Conservation (phyloP, 2,113 vertebrate species). For the Stomatorhinus ivindoensis region DNA sequence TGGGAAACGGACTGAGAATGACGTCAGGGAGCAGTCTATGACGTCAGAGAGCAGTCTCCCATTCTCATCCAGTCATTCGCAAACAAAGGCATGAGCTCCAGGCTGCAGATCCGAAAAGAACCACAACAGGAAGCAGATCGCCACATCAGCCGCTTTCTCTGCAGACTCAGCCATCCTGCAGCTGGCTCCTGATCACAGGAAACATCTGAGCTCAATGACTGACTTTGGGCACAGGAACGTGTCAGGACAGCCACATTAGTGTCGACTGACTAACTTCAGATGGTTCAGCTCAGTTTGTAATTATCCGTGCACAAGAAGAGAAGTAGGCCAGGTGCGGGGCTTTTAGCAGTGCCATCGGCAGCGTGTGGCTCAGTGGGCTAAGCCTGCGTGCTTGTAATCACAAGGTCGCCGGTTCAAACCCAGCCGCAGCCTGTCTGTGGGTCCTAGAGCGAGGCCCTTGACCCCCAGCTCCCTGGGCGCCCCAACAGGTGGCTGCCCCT, state of each 20-base stretch:
- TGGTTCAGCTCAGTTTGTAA: background rate
- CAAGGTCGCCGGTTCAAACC: too few relatives aligned
- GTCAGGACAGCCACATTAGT: background rate
- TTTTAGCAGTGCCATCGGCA: background rate
- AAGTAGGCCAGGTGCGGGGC: background rate
- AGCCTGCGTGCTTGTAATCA: too few relatives aligned
- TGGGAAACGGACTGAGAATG: background rate
- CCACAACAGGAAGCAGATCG: background rate
- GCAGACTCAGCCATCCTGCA: background rate
- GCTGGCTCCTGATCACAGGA: background rate
- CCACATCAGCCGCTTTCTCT: background rate
- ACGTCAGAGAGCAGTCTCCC: background rate
- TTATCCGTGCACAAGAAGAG: background rate
- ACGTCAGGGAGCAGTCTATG: background rate
- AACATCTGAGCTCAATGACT: background rate
- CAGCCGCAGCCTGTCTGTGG: too few relatives aligned
- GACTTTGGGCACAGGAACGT: background rate
- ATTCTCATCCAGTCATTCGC: background rate
- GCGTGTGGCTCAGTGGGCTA: too few relatives aligned
- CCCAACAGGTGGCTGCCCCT: too few relatives aligned
- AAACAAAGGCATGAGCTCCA: background rate
- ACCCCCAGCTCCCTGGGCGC: too few relatives aligned
- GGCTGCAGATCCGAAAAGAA: background rate
- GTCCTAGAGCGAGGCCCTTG: too few relatives aligned
- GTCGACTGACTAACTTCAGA: background rate